A percentile compares a stretch with the other conserved stretches of the same genome.
phyloP scores from a whole-genome alignment of 2,113 vertebrate species.

The Shinisaurus crocodilurus region DNA sequence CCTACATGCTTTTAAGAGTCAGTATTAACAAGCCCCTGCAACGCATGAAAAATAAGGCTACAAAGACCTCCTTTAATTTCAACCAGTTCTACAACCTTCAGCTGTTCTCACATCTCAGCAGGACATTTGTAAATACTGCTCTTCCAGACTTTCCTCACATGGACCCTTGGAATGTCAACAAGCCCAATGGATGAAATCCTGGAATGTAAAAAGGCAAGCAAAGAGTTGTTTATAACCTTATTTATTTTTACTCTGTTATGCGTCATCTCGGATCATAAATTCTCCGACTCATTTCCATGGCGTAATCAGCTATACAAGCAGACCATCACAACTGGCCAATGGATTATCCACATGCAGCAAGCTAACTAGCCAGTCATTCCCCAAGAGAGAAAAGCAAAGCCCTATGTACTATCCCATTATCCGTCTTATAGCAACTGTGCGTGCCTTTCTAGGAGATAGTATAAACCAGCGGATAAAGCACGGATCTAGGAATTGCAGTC shows the following conservation, averaged over 20 bases:
- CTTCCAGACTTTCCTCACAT: neutral
- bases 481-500: neutral
- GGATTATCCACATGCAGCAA: neutral
- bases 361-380: neutral
- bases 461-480: neutral
- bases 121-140: constrained; percentile 20
- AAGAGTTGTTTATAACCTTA: neutral
- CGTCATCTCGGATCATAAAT: constrained; percentile 15
- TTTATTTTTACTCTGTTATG: constrained; percentile 35
- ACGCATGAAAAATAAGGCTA: constrained; percentile 8
- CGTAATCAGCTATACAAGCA: constrained; percentile 10
- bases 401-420: neutral
- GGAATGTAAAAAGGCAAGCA: neutral
- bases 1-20: neutral
- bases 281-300: constrained; percentile 9
- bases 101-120: constrained; percentile 27
- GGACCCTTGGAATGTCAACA: constrained; percentile 30
- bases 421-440: neutral
- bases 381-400: neutral
- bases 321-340: neutral
- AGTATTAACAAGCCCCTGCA: neutral
- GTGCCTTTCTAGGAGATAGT: neutral
- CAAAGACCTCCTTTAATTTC: constrained; percentile 1
- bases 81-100: constrained; percentile 11
- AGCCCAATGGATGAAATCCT: constrained; percentile 31